Base-by-base conservation (phyloP, 2,113 vertebrate species). In the Pao palembangensis region DNA sequence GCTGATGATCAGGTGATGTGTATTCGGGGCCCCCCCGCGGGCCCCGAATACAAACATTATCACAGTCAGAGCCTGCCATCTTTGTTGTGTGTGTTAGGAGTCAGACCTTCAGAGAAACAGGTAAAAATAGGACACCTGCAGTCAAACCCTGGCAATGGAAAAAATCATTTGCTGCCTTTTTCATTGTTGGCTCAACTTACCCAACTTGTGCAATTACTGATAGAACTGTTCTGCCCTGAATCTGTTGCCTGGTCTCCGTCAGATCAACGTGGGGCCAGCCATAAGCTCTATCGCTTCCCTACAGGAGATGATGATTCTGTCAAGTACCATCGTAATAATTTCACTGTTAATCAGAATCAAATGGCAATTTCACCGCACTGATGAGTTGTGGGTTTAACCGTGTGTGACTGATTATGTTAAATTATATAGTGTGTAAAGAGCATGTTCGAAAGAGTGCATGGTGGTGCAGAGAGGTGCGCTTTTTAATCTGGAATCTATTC, bases 341-440 rank as follows among this genome's bases (percentile, higher is more conserved):
- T 75, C 66, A 20, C 18, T 65, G 66, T 64, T 75, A 71, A 78
- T 84, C 68, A 71, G 50, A 76, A 72, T 52, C 61, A 74, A 72
- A 76, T 60, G 52, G 28, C 61, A 38, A 2, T 38, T 38, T 38
- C 8, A 38, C 8, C 3, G 34, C 34, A 38, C 34, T 38, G 48
- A 42, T 18, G 54, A 63, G 52, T n/a, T 10, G 21, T 23, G 23
- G 1, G 42, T 69, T 69, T 63, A 34, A 59, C 69, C 6, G 1
- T 64, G 54, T 71, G 8, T 69, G 55, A 49, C 34, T 69, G 74
- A 67, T 69, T 64, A 67, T 57, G 23, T 76, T 51, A 50, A 48
- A 78, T 73, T 53, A 67, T 23, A 55, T 15, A 44, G 44, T 61
- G 38, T 58, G 13, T 43, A 38, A 49, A 67, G 65, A 71, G 79